These are phyloP conservation scores for Oryzias melastigma DNA, from an alignment of 2,113 vertebrate species.

Conservation along the genomic window DNA sequence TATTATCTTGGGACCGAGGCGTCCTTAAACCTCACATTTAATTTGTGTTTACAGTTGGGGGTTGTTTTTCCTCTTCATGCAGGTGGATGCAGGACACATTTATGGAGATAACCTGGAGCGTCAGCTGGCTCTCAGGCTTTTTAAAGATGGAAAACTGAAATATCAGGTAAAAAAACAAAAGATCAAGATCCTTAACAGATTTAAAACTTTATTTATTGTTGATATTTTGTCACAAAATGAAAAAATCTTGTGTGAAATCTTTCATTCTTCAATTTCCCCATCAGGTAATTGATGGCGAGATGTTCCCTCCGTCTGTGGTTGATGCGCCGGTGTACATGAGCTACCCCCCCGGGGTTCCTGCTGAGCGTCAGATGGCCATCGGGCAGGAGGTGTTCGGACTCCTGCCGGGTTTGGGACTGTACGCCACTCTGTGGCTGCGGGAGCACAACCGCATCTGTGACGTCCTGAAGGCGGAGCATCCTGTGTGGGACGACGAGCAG, in stretches of 20 bases:
- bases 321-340: conserved; percentile 84
- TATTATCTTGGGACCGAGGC: too few relatives aligned
- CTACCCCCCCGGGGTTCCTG: conserved; percentile 76
- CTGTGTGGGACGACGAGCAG: conserved; percentile 92
- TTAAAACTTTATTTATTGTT: too few relatives aligned
- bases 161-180: conserved; percentile 82
- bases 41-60: too few relatives aligned
- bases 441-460: conserved; percentile 96
- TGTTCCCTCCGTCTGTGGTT: conserved; percentile 84
- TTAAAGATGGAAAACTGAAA: conserved; percentile 91
- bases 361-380: conserved; percentile 78
- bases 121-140: conserved; percentile 87
- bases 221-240: too few relatives aligned
- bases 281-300: conserved; percentile 86
- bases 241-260: neutral
- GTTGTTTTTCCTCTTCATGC: conserved; percentile 1
- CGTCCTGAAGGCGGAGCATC: conserved; percentile 86
- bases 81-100: conserved; percentile 94
- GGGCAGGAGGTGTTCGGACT: conserved; percentile 95
- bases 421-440: conserved; percentile 88
- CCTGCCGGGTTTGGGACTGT: conserved; percentile 88
- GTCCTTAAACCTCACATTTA: too few relatives aligned
- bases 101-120: conserved; percentile 90
- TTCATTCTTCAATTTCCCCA: neutral
- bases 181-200: neutral